phyloP scores from a whole-genome alignment of 2,797 vertebrate species.

The Agapornis canus region DNA sequence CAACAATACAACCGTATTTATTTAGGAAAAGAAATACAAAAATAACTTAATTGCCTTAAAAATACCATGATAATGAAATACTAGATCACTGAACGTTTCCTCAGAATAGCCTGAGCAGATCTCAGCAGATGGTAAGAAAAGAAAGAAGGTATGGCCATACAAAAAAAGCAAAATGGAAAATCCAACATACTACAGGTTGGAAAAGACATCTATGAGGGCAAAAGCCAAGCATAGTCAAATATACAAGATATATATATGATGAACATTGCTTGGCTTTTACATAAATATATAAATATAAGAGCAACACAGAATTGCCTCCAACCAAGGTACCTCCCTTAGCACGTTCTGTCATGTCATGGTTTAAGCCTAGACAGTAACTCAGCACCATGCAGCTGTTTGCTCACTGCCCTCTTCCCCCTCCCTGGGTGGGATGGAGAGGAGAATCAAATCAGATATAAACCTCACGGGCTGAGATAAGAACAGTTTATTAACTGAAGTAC shows the following conservation, averaged over 20 bases:
- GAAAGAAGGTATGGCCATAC: not conserved
- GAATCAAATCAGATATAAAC: not conserved
- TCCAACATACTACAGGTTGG: not conserved
- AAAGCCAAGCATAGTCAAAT: not conserved
- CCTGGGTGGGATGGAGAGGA: not conserved
- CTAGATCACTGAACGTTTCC: not conserved
- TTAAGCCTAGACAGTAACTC: not conserved
- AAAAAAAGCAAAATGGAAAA: not conserved
- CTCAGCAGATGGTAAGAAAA: not conserved
- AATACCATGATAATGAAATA: not conserved
- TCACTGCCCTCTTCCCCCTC: not conserved
- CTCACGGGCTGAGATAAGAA: not conserved
- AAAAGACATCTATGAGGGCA: not conserved
- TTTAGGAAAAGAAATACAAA: not conserved
- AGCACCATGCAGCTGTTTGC: not conserved
- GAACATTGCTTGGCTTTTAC: not conserved
- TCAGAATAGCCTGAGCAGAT: not conserved
- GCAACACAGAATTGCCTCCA: not conserved
- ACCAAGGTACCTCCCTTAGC: not conserved
- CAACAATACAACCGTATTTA: not conserved
- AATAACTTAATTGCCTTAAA: not conserved
- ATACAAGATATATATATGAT: not conserved
- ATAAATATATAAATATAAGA: not conserved
- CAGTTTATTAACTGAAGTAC: not conserved
- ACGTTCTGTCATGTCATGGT: rapidly evolving